phyloP scores from a whole-genome alignment of 2,797 vertebrate genomes.

The Melopsittacus undulatus region DNA sequence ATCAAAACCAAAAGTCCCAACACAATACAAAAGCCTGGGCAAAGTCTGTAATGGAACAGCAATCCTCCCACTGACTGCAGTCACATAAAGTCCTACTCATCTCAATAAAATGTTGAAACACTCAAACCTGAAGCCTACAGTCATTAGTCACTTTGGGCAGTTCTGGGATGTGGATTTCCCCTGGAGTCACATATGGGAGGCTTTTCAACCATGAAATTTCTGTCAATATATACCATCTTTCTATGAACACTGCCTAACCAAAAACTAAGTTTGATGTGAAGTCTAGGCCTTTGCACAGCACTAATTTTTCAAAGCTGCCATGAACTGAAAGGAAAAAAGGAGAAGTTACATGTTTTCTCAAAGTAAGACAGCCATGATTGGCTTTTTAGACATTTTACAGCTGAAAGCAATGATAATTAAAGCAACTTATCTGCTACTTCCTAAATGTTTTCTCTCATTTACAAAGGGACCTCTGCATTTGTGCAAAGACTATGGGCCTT shows the following conservation, averaged over 20 bases:
- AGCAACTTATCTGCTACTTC: not conserved
- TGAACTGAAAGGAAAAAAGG: not conserved
- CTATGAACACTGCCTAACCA: not conserved
- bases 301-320: not conserved
- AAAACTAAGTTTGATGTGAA: not conserved
- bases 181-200: not conserved
- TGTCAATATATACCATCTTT: not conserved
- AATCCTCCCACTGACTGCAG: not conserved
- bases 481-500: not conserved
- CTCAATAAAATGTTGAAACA: not conserved
- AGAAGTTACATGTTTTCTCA: not conserved
- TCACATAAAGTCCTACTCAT: not conserved
- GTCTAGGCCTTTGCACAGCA: not conserved
- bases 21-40: not conserved
- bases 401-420: not conserved
- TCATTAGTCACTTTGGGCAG: not conserved
- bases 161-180: not conserved
- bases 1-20: not conserved
- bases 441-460: not conserved
- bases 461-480: not conserved
- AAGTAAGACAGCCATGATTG: not conserved
- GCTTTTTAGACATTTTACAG: not conserved
- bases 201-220: not conserved
- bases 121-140: not conserved
- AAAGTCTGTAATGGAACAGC: not conserved